Evolutionary conservation across 1,140 invertebrate genomes (phyloP).

Genomic region (Aculops lycopersici): DNA sequence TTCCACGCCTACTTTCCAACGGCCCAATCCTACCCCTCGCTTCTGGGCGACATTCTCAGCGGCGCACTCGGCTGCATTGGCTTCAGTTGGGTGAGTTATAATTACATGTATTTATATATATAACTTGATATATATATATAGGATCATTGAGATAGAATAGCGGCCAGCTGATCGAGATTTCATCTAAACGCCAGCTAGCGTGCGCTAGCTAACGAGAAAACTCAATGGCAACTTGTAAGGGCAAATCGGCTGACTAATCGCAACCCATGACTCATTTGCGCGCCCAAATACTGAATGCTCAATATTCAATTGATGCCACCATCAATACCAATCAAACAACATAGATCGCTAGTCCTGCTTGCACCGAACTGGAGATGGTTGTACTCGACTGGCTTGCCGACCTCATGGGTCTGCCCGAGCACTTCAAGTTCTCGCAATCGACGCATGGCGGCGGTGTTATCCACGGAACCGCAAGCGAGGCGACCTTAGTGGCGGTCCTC

Average conservation of each 20-base stretch:
- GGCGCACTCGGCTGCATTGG: constrained; percentile 84
- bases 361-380: constrained; percentile 21
- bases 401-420: constrained; percentile 22
- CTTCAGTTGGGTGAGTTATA: constrained; percentile 68
- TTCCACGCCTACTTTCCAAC: constrained; percentile 97
- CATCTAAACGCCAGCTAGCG: no score
- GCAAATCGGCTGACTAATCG: no score
- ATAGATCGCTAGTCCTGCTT: constrained; percentile 21
- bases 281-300: no score
- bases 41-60: constrained; percentile 84
- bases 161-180: no score
- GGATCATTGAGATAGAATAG: no score
- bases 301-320: no score
- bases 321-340: no score
- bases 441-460: constrained; percentile 23
- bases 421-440: constrained; percentile 20
- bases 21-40: constrained; percentile 84
- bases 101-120: not conserved
- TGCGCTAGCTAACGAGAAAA: no score
- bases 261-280: no score
- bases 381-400: constrained; percentile 23
- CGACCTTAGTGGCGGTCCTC: constrained; percentile 45
- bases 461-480: constrained; percentile 55
- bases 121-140: constrained; percentile 2
- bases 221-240: no score